Evolutionary conservation across 2,888 invertebrate species (phyloP).

Genomic region (Helobdella robusta): DNA sequence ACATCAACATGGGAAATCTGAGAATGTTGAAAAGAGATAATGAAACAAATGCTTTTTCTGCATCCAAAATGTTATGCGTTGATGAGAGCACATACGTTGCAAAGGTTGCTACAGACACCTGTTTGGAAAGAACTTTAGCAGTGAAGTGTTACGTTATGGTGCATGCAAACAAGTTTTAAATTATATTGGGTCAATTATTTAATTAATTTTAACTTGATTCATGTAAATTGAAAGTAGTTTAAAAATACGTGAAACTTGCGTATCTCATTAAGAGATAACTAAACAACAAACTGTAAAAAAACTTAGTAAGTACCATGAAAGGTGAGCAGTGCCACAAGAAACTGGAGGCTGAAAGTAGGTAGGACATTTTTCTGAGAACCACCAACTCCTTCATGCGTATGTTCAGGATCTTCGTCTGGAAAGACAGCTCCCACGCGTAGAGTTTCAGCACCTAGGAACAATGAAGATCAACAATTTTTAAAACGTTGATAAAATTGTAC

Average conservation of each 20-base stretch:
- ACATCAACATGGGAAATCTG: slow-evolving; percentile 71
- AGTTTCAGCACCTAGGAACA: slow-evolving; percentile 52
- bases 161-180: no score
- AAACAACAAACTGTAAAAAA: no score
- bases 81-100: slow-evolving; percentile 63
- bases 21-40: slow-evolving; percentile 77
- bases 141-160: no score
- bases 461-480: no score
- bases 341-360: slow-evolving; percentile 62
- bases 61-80: slow-evolving; percentile 63
- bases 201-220: no score
- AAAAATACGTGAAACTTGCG: no score
- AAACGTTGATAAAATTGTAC: no score
- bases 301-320: slow-evolving; percentile 64
- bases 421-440: slow-evolving; percentile 55
- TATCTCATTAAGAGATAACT: no score
- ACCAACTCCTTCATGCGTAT: slow-evolving; percentile 79
- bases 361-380: slow-evolving; percentile 75
- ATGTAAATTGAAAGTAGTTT: background rate
- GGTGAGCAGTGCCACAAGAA: slow-evolving; percentile 92
- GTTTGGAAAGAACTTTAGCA: no score
- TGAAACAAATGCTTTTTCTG: slow-evolving; percentile 74
- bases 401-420: slow-evolving; percentile 51
- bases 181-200: no score
- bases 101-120: slow-evolving; percentile 73